phyloP scores from a whole-genome alignment of 2,113 vertebrate species.

The Lagopus leucura region DNA sequence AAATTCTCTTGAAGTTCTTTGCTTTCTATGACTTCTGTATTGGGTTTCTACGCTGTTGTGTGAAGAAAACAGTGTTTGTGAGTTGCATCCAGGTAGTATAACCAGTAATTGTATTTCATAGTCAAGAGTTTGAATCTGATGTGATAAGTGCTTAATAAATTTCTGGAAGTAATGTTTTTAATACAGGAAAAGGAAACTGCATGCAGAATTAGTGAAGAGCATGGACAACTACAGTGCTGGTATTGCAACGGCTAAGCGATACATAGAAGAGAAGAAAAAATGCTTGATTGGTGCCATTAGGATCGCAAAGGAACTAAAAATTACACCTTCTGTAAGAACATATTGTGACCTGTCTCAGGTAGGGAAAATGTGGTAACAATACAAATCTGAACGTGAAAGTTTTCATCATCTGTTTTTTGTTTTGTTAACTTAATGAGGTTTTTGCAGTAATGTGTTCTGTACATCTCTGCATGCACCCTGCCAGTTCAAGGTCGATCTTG shows the following conservation, averaged over 20 bases:
- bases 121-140: neutral
- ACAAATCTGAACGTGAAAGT: neutral
- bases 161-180: conserved; percentile 28
- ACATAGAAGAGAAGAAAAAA: conserved; percentile 77
- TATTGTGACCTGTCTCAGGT: conserved; percentile 78
- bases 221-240: conserved; percentile 65
- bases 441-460: neutral
- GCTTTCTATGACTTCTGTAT: fast-evolving
- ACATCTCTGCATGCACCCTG: fast-evolving
- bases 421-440: neutral
- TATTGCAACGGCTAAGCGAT: conserved; percentile 60
- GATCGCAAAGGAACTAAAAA: conserved; percentile 80
- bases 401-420: neutral
- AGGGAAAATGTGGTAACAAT: neutral
- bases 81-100: neutral
- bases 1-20: neutral
- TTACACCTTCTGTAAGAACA: conserved; percentile 70
- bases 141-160: neutral
- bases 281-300: conserved; percentile 79
- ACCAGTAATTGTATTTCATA: neutral
- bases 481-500: neutral
- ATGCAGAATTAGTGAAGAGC: conserved; percentile 71
- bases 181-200: conserved; percentile 78
- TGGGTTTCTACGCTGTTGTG: neutral
- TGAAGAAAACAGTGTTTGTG: neutral